Conservation (phyloP, 2,113 vertebrate genomes). For the Nipponia nippon region DNA sequence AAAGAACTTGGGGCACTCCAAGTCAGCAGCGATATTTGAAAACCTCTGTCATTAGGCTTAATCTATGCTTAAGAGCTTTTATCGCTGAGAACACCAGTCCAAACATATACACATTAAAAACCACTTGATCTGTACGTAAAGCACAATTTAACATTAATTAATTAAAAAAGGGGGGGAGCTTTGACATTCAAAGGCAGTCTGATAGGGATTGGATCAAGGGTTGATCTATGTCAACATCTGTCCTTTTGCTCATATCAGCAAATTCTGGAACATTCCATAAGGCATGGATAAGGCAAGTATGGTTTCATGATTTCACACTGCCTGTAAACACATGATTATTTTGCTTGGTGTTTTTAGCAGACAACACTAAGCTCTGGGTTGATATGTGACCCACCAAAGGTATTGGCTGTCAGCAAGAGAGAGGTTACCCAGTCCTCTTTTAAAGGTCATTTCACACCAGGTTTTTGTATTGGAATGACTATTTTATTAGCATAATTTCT, state of each 20-base stretch:
- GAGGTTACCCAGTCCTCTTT: not conserved
- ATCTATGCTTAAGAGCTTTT: not conserved
- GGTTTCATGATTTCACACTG: not conserved
- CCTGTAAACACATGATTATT: not conserved
- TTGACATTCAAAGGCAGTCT: not conserved
- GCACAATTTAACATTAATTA: not conserved
- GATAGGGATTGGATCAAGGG: not conserved
- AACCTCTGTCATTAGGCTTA: not conserved
- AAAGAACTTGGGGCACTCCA: not conserved
- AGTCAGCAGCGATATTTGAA: not conserved
- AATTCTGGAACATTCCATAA: not conserved
- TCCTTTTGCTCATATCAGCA: not conserved
- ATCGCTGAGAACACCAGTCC: not conserved
- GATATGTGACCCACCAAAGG: not conserved
- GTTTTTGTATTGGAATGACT: not conserved
- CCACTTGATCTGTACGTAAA: not conserved
- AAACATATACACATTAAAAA: not conserved
- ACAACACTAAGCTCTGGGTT: not conserved
- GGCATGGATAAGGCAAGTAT: not conserved
- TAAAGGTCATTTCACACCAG: not conserved
- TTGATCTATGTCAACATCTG: not conserved
- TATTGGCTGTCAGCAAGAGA: not conserved
- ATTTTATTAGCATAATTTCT: not conserved
- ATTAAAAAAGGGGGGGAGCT: not conserved
- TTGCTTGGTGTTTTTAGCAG: not conserved